Evolutionary conservation across 2,888 invertebrate species (phyloP), one percentile per base, ranked within the genome.

Genomic region (Meta bourneti): DNA sequence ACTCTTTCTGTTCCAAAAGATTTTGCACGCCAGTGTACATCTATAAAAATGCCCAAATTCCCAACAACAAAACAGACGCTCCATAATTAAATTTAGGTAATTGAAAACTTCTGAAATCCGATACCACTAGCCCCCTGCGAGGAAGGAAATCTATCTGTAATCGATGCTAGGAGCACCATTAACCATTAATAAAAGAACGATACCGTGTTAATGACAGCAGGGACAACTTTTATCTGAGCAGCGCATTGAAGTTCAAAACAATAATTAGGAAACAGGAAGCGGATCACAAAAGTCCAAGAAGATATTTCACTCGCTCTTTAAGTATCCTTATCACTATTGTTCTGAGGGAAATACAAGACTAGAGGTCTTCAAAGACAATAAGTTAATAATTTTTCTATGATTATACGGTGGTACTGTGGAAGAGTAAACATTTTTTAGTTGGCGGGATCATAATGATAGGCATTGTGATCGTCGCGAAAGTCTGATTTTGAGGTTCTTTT

Each of bases 161-260:
- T 87, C 79, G 51, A 87, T 79, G 79, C 48, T 13, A n/a, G 69
- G 49, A 77, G 11, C 72, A 20, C 78, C 51, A 72, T 52, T 75
- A 19, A 54, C 49, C 80, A 88, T 88, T 88, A 88, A 88, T 88
- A 88, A 88, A 81, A 54, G 51, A 79, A 49, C 48, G 69, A 81
- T 74, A 11, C 19, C 51, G 81, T 88, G 88, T 81, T 88, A 81
- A 81, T 88, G 88, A 88, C 88, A 81, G 87, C 78, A 11, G 34
- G 20, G 49, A 20, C 51, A 88, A 51, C 72, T 88, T 88, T 88
- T 88, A 74, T 81, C 79, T 72, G 34, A 52, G 80, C 61, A 19
- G 70, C 13, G 20, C 13, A 75, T 52, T 74, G 48, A 49, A 77
- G 85, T 19, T 34, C 13, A 77, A 77, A 77, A 85, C 20, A 20